A percentile compares a stretch with the other conserved stretches of the same genome.
Evolutionary conservation across 2,888 invertebrate genomes (phyloP).

Genomic region (Mesochorus sp.): DNA sequence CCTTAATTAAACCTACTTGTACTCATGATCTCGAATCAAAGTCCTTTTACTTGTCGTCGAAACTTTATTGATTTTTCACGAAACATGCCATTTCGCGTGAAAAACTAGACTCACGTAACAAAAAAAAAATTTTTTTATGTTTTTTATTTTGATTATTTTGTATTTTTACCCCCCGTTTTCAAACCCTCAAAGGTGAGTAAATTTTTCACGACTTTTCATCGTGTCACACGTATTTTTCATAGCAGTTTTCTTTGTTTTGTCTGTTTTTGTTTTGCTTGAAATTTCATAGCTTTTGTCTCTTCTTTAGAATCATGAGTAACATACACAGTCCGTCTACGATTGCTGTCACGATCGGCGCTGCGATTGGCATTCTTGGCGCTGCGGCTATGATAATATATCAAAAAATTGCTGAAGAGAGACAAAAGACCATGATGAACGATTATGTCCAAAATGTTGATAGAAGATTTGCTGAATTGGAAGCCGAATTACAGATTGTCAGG

Average conservation of each 20-base stretch:
- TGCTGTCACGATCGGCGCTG: slow-evolving; percentile 76
- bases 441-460: slow-evolving; percentile 74
- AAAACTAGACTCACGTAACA: too few relatives aligned
- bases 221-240: neutral
- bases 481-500: slow-evolving; percentile 75
- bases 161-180: too few relatives aligned
- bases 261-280: slow-evolving; percentile 3
- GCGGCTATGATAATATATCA: slow-evolving; percentile 77
- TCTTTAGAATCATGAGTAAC: slow-evolving; percentile 70
- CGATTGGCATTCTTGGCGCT: slow-evolving; percentile 76
- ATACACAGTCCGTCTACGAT: slow-evolving; percentile 72
- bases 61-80: neutral
- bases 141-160: too few relatives aligned
- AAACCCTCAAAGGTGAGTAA: too few relatives aligned
- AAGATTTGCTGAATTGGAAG: slow-evolving; percentile 73
- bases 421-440: slow-evolving; percentile 69
- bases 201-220: neutral
- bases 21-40: slow-evolving; percentile 14
- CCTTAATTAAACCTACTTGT: neutral
- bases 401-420: slow-evolving; percentile 70
- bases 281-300: neutral
- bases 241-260: neutral
- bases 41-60: neutral
- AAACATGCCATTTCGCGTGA: slow-evolving; percentile 13
- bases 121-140: neutral